These are phyloP conservation scores for Phalacrocorax aristotelis DNA, from an alignment of 2,113 vertebrate species.

Conservation along the genomic window DNA sequence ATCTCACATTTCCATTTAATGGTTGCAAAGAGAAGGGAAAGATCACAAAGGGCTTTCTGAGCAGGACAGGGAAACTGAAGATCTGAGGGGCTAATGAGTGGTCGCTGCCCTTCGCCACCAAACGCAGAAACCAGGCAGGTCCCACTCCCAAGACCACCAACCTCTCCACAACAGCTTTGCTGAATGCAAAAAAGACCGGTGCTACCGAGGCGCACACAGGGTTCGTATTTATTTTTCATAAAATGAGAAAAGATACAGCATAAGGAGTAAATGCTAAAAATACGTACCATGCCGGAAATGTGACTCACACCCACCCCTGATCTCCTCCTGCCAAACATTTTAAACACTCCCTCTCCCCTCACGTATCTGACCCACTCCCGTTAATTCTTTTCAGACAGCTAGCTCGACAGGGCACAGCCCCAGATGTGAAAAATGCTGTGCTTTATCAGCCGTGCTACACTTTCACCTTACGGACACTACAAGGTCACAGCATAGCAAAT, in stretches of 20 bases:
- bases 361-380: neutral
- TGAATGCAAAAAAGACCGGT: neutral
- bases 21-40: neutral
- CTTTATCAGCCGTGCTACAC: rapidly evolving
- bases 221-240: rapidly evolving
- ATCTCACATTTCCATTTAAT: rapidly evolving
- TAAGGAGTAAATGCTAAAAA: neutral
- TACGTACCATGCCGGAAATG: rapidly evolving
- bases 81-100: neutral
- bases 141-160: neutral
- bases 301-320: neutral
- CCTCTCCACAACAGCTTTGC: neutral
- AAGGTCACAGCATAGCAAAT: neutral
- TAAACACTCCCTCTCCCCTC: neutral
- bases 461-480: neutral
- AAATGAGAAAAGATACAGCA: neutral
- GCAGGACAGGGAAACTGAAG: neutral
- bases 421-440: neutral
- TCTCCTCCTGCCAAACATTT: neutral
- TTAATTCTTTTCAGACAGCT: neutral
- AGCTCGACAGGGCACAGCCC: neutral
- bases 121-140: neutral
- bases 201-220: rapidly evolving
- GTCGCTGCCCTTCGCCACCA: neutral
- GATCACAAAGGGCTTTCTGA: neutral